Evolutionary conservation across 2,113 vertebrate genomes (phyloP).

Genomic region (Cryptomyrus ogoouensis): DNA sequence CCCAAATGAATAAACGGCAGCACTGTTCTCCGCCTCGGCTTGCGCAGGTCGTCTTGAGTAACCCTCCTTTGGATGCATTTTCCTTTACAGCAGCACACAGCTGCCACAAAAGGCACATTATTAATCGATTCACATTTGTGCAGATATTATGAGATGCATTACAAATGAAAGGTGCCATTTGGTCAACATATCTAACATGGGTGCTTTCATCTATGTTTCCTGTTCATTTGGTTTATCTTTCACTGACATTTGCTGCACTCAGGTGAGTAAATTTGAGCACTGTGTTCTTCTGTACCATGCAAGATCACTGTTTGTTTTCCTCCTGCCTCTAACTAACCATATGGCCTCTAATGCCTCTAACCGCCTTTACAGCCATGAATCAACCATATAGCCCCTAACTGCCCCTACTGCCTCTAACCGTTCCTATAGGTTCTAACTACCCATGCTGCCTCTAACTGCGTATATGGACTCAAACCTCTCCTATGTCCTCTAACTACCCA

Average conservation of each 20-base stretch:
- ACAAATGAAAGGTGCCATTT: not conserved
- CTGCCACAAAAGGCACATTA: not conserved
- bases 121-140: not conserved
- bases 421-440: not conserved
- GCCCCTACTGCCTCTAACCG: not conserved
- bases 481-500: no score
- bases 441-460: not conserved
- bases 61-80: not conserved
- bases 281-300: not conserved
- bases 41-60: not conserved
- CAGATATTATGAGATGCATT: not conserved
- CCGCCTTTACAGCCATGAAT: not conserved
- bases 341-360: not conserved
- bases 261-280: not conserved
- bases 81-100: not conserved
- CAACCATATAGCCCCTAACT: not conserved
- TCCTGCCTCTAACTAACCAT: not conserved
- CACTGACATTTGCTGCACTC: not conserved
- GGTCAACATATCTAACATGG: not conserved
- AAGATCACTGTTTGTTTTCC: not conserved
- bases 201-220: not conserved
- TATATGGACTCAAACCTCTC: not conserved
- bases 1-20: not conserved
- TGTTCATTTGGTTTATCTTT: not conserved
- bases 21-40: not conserved